Conservation (phyloP, 2,797 vertebrate genomes). For the Alcedo quadribrachys region DNA sequence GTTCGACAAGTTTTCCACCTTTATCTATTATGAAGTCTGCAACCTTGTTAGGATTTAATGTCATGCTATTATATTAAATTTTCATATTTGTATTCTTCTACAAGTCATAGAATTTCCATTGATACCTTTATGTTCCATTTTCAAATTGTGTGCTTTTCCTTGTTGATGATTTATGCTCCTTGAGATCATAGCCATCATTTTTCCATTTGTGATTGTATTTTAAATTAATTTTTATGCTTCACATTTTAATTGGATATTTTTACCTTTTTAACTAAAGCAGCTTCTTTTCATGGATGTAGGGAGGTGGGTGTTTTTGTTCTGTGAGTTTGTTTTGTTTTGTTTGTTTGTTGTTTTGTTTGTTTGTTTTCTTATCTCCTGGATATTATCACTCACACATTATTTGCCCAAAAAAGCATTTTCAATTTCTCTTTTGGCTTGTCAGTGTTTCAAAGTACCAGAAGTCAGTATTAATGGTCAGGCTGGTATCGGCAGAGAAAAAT, state of each 20-base stretch:
- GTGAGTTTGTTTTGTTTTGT: neutral
- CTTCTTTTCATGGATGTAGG: neutral
- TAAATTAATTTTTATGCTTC: neutral
- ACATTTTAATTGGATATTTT: neutral
- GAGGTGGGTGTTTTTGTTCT: neutral
- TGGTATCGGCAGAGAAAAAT: neutral
- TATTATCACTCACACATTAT: neutral
- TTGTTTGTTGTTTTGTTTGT: neutral
- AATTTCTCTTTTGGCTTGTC: neutral
- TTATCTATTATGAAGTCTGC: neutral
- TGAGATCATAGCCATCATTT: neutral
- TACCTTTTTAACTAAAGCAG: neutral
- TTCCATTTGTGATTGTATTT: neutral
- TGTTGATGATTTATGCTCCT: neutral
- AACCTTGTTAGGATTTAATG: neutral
- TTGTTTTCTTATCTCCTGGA: neutral
- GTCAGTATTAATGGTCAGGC: neutral
- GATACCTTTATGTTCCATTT: neutral
- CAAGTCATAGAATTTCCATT: neutral
- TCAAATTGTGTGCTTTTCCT: neutral
- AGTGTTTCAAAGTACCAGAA: neutral
- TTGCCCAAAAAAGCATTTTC: neutral
- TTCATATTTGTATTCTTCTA: neutral
- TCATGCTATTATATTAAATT: neutral
- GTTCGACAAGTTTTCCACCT: neutral